phyloP scores from a whole-genome alignment of 2,888 invertebrate species.

The Lamellibrachia columna region DNA sequence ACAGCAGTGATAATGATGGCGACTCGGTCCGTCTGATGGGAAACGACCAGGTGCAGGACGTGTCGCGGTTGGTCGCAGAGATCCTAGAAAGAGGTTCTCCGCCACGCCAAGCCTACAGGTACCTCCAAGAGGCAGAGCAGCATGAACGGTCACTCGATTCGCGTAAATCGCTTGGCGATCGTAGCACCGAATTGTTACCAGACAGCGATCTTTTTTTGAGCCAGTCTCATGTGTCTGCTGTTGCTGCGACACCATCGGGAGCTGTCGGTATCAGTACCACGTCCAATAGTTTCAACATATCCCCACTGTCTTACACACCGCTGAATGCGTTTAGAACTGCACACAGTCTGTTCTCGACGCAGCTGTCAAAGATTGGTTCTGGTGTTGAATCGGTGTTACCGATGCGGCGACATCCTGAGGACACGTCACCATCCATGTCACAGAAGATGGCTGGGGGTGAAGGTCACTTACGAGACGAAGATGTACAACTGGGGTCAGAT shows the following conservation, averaged over 20 bases:
- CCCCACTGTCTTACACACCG: not conserved
- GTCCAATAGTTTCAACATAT: not conserved
- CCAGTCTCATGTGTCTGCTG: not conserved
- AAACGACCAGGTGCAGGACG: not conserved
- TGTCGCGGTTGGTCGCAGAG: slow-evolving; percentile 42
- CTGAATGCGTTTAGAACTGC: not conserved
- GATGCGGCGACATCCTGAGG: not conserved
- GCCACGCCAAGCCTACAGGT: slow-evolving; percentile 52
- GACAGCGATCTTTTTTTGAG: not conserved
- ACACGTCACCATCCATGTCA: not conserved
- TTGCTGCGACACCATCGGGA: not conserved
- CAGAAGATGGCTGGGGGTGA: not conserved
- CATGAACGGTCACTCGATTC: slow-evolving; percentile 30
- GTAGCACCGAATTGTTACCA: not conserved
- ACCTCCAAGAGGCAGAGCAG: slow-evolving; percentile 45
- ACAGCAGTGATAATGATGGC: not conserved
- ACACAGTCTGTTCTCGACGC: not conserved
- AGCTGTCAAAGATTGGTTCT: not conserved
- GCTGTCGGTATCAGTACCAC: not conserved
- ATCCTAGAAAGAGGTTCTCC: slow-evolving; percentile 51
- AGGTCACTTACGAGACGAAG: not conserved
- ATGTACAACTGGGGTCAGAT: not conserved
- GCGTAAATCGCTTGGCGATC: not conserved
- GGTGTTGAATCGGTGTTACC: not conserved
- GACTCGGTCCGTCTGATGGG: not conserved